Evolutionary conservation across 2,113 vertebrate species (phyloP), one percentile per base, ranked within the genome.

Genomic region (Scophthalmus maximus): DNA sequence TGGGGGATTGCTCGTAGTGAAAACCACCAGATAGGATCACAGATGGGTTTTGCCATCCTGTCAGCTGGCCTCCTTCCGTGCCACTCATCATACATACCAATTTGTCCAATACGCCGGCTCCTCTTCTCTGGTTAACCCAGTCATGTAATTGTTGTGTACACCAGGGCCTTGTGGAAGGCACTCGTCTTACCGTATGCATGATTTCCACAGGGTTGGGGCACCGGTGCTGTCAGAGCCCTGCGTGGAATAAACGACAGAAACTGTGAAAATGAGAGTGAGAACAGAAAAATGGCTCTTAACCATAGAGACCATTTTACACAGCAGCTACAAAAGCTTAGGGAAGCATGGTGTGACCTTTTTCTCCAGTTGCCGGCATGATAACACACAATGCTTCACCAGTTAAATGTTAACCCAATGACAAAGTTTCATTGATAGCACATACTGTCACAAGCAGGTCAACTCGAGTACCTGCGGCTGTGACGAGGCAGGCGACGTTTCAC

Each of bases 41-140:
- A 89, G 85, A 89, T 87, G 87, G 84, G 84, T 70, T 76, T n/a
- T 72, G 74, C 83, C 78, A 72, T 76, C 81, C 81, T 76, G 62
- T 82, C 76, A 79, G 69, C 76, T 87, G 83, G 73, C 87, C 89
- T 87, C 88, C 76, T 89, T 88, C 88, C 73, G 67, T 65, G 59
- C 72, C 76, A 76, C 66, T 83, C 71, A 29, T 74, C 71, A 78
- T 70, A 78, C 68, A 34, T 62, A 86, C 68, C 79, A 88, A 86
- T 91, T 89, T 90, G 72, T 82, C 79, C 70, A 81, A 84, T 84
- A 56, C 32, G 72, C 71, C 71, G 56, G 82, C 6, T 36, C 74
- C 68, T 77, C 60, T 81, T 80, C 67, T 73, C 75, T 68, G 30
- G 72, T 73, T 73, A 77, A 88, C 79, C 76, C 88, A 85, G 62